Evolutionary conservation across 2,113 vertebrate genomes (phyloP).

Genomic region (Ancistrus triradiatus): DNA sequence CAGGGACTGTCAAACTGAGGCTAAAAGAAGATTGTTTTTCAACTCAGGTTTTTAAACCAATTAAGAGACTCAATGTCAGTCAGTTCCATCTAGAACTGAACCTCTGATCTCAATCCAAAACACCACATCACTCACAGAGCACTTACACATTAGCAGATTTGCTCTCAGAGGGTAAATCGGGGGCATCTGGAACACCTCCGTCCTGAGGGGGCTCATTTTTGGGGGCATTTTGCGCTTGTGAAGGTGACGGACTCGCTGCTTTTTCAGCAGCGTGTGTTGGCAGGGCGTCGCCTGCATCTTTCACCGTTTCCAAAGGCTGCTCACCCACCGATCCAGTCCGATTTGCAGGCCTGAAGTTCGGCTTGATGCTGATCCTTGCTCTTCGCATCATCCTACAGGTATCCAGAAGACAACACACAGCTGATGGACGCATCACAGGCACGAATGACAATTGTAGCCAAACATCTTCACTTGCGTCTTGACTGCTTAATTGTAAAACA

Average conservation of each 20-base stretch:
- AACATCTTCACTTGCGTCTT: too few relatives aligned
- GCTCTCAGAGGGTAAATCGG: slow-evolving; percentile 4
- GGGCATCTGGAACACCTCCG: slow-evolving; percentile 1
- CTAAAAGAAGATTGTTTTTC: too few relatives aligned
- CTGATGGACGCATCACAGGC: too few relatives aligned
- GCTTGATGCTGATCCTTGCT: slow-evolving; percentile 40
- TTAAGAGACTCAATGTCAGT: too few relatives aligned
- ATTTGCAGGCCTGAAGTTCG: slow-evolving; percentile 37
- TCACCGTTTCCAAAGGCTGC: slow-evolving; percentile 1
- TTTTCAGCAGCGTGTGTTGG: neutral
- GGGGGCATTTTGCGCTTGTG: neutral
- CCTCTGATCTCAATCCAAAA: too few relatives aligned
- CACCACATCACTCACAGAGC: too few relatives aligned
- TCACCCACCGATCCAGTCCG: slow-evolving; percentile 22
- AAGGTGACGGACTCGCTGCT: neutral
- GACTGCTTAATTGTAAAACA: too few relatives aligned
- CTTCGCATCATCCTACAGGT: slow-evolving; percentile 28
- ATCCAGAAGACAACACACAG: slow-evolving; percentile 15
- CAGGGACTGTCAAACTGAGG: neutral
- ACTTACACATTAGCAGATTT: slow-evolving; percentile 37
- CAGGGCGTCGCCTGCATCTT: slow-evolving; percentile 7
- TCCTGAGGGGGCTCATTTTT: slow-evolving; percentile 7
- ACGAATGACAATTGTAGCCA: too few relatives aligned
- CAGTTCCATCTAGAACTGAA: too few relatives aligned
- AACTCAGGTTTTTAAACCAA: too few relatives aligned